These are phyloP conservation scores for Pomacea maculata DNA, from an alignment of 1,140 invertebrate species.

Conservation along the genomic window DNA sequence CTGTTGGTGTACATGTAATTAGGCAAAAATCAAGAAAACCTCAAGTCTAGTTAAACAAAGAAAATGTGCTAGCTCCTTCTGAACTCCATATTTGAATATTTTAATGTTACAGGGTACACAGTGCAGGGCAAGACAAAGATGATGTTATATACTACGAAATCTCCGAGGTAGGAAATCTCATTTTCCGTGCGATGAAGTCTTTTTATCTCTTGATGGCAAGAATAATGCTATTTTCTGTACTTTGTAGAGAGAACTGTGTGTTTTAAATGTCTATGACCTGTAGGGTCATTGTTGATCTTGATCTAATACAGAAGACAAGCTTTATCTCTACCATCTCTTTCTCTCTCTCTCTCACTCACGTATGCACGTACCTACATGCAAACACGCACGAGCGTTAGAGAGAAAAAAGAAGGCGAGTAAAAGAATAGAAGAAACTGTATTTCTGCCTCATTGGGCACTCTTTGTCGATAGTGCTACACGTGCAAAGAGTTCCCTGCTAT, in stretches of 20 bases:
- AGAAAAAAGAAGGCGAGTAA: not conserved
- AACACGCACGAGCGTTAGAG: not conserved
- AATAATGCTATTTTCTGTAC: too few relatives aligned
- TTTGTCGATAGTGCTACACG: too few relatives aligned
- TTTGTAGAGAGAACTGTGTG: rapidly evolving
- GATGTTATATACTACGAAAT: not conserved
- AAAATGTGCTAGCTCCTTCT: not conserved
- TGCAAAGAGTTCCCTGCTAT: too few relatives aligned
- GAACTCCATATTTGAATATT: not conserved
- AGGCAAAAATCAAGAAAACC: too few relatives aligned
- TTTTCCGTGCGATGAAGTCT: too few relatives aligned
- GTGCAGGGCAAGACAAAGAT: not conserved
- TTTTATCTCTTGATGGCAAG: too few relatives aligned
- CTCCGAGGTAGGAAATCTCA: not conserved
- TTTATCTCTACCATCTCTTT: not conserved
- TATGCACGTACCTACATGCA: not conserved
- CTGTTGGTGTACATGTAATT: too few relatives aligned
- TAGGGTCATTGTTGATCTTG: too few relatives aligned
- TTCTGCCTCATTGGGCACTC: not conserved
- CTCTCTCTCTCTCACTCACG: not conserved
- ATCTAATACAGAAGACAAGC: too few relatives aligned
- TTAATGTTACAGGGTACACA: not conserved
- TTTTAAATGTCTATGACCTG: too few relatives aligned
- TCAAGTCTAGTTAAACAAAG: too few relatives aligned
- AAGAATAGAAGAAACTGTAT: not conserved